Evolutionary conservation across 2,888 invertebrate species (phyloP), one percentile per base, ranked within the genome.

Genomic region (Lasioglossum malachurum): DNA sequence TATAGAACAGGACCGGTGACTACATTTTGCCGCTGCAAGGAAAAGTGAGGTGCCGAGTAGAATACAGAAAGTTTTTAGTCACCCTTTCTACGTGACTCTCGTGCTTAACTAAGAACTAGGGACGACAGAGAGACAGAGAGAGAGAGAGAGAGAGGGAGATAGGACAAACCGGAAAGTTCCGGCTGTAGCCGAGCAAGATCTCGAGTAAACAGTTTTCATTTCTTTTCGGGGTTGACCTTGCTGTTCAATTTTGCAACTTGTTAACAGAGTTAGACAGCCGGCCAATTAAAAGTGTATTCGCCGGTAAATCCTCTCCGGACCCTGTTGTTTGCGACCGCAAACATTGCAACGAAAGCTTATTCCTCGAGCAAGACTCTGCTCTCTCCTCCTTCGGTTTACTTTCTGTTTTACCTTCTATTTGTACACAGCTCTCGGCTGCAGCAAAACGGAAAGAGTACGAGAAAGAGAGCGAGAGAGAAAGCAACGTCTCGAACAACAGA

Each of bases 371-470:
- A 73, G 46, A 71, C 64, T 69, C 35, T 44, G 16, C 35, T 31
- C 73, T 41, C 75, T 71, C 14, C 46, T 75, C 35, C 44, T 76
- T 57, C 31, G 35, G 57, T 76, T 60, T 81, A 82, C 46, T 72
- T 78, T 71, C 44, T 44, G 72, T 46, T 64, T 49, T 64, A 64
- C 49, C 72, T 73, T 64, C 49, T 82, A 78, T 82, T 82, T 82
- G 82, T 82, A 82, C 82, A 82, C 72, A 73, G 77, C 64, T 82
- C 73, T 78, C 72, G 77, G 38, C 38, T 49, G 44, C 72, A 49
- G 44, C n/a, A 82, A 23, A 49, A 71, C 7, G 19, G 19, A 5
- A 7, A 64, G 31, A 64, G 16, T 16, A 12, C 4, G 16, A 7
- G 64, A 31, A 8, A 16, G 60, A 31, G 60, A 16, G 31, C 16